Evolutionary conservation across 2,888 invertebrate genomes (phyloP).

Genomic region (Nemotelus pantherinus): DNA sequence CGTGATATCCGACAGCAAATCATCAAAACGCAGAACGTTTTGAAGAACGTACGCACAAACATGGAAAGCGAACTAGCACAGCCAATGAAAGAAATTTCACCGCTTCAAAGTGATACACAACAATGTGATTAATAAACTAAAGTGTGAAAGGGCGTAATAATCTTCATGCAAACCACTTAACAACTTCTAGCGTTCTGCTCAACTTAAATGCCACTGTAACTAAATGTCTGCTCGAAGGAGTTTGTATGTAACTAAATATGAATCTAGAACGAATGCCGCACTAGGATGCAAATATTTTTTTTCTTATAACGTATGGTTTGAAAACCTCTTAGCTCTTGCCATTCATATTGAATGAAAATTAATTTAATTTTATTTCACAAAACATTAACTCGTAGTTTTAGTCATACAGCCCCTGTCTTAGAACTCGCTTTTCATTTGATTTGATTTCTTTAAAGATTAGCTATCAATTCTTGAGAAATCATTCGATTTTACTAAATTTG

Average conservation of each 20-base stretch:
- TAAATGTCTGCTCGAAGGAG: too few species aligned
- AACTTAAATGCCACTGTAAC: too few species aligned
- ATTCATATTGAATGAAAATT: slow-evolving; percentile 51
- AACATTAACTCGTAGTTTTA: slow-evolving; percentile 13
- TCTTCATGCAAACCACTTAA: neutral
- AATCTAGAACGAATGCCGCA: neutral
- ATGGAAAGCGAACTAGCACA: slow-evolving; percentile 67
- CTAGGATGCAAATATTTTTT: slow-evolving; percentile 34
- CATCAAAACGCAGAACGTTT: slow-evolving; percentile 80
- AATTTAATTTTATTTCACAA: slow-evolving; percentile 34
- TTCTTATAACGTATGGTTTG: slow-evolving; percentile 32
- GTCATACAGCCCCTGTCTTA: too few species aligned
- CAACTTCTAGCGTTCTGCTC: slow-evolving; percentile 17
- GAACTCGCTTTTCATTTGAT: neutral
- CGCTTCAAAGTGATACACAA: neutral
- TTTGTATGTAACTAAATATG: too few species aligned
- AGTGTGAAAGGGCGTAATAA: neutral
- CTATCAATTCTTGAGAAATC: too few species aligned
- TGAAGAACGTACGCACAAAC: slow-evolving; percentile 79
- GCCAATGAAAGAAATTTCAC: neutral
- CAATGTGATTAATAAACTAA: neutral
- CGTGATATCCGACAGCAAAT: slow-evolving; percentile 84
- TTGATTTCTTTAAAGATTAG: neutral
- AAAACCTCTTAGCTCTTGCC: slow-evolving; percentile 35
- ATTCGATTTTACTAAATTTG: too few species aligned